Percentiles rank a stretch among this genome's conserved stretches.
Conservation (phyloP, 2,888 invertebrate species). For the Oxystoma pomonae region DNA sequence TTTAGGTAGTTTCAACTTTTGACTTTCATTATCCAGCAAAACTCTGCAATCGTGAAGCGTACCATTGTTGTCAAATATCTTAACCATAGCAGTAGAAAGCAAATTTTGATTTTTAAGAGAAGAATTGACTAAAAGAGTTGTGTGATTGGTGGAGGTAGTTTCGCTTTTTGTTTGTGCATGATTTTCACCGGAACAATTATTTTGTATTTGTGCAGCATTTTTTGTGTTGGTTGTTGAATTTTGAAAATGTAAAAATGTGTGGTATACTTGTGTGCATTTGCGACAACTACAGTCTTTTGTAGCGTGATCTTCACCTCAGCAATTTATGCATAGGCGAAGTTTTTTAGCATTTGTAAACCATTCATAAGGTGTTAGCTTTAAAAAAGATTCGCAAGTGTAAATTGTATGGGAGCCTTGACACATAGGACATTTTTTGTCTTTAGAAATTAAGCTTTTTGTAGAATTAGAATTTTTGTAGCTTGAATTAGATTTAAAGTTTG, state of each 20-base stretch:
- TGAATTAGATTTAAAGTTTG: background rate
- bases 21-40: constrained; percentile 8
- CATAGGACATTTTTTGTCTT: background rate
- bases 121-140: background rate
- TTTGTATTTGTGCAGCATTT: background rate
- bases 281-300: background rate
- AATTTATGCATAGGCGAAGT: background rate
- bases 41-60: constrained; percentile 1
- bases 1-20: background rate
- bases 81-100: constrained; percentile 1
- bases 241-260: background rate
- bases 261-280: background rate
- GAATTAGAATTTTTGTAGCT: background rate
- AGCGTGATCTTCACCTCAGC: background rate
- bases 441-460: background rate
- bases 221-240: background rate
- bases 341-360: background rate
- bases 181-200: background rate
- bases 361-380: background rate
- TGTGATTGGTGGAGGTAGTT: background rate
- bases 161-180: background rate
- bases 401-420: background rate
- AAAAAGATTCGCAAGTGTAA: background rate
- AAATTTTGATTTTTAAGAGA: background rate
- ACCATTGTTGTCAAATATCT: constrained; percentile 5